Conservation (phyloP, 2,797 vertebrate genomes). For the Chloroceryle amazona region DNA sequence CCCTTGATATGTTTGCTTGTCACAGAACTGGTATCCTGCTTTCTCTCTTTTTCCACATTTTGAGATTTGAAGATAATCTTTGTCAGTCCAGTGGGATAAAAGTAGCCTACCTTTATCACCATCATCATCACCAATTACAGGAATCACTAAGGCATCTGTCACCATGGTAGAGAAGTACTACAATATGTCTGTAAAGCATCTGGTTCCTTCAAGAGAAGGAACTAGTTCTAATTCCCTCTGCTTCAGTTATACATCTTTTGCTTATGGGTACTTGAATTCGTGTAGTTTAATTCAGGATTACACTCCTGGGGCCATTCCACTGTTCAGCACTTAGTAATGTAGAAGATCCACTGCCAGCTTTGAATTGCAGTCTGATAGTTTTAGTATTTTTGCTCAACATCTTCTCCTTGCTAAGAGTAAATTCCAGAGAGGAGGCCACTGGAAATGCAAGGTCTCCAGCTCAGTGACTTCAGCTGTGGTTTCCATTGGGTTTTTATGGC, state of each 20-base stretch:
- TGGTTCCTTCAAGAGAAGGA: constrained; percentile 58
- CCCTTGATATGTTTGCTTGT: constrained; percentile 11
- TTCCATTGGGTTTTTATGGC: background rate
- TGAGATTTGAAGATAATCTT: constrained; percentile 1
- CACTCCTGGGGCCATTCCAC: constrained; percentile 69
- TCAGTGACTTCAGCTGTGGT: background rate
- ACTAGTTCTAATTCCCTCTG: constrained; percentile 70
- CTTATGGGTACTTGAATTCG: constrained; percentile 73
- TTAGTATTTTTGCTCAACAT: constrained; percentile 58
- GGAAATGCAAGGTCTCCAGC: background rate
- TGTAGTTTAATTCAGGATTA: constrained; percentile 76
- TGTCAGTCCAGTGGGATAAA: constrained; percentile 22
- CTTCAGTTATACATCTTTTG: constrained; percentile 76
- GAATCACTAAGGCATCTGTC: constrained; percentile 56
- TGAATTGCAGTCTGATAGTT: constrained; percentile 68
- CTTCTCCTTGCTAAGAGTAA: background rate
- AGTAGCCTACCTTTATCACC: constrained; percentile 35
- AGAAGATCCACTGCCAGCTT: constrained; percentile 69
- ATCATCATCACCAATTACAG: constrained; percentile 50
- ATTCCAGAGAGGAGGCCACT: background rate
- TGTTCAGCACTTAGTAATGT: constrained; percentile 64
- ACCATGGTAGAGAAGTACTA: background rate
- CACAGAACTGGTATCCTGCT: background rate
- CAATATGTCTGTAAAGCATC: constrained; percentile 61
- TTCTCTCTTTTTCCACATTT: background rate